Conservation (phyloP, 2,113 vertebrate species). For the Pollimyrus isidori region DNA sequence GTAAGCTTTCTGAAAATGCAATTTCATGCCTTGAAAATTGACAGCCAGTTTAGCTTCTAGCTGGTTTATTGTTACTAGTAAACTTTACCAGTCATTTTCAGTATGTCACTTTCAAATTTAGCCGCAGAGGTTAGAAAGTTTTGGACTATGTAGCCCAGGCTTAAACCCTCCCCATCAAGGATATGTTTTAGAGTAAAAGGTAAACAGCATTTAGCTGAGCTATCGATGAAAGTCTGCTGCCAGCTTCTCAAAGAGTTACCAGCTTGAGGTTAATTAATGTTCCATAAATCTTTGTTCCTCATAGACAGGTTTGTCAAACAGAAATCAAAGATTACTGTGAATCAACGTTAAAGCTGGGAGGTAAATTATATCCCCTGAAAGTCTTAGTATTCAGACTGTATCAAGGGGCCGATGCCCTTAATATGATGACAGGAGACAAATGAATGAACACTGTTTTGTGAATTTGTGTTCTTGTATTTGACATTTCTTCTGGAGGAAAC, state of each 20-base stretch:
- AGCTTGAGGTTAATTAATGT: background rate
- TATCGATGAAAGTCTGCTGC: background rate
- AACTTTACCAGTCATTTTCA: background rate
- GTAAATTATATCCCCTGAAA: background rate
- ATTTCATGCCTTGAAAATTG: background rate
- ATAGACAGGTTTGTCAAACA: background rate
- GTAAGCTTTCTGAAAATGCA: background rate
- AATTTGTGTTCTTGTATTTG: background rate
- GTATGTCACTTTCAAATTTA: background rate
- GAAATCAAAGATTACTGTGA: background rate
- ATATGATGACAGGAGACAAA: background rate
- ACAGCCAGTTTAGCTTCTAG: background rate
- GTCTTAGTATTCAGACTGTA: background rate
- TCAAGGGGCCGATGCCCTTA: background rate
- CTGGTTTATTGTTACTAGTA: background rate
- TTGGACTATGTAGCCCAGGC: background rate
- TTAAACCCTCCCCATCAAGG: background rate
- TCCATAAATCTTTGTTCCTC: background rate
- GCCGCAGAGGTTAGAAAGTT: background rate
- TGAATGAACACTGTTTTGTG: background rate
- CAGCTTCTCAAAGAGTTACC: background rate
- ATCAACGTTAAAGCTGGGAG: background rate
- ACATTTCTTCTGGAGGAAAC: slow-evolving; percentile 10
- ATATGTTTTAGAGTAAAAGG: background rate
- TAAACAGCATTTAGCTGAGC: background rate